phyloP scores from a whole-genome alignment of 2,113 vertebrate genomes.

The Scomber japonicus region DNA sequence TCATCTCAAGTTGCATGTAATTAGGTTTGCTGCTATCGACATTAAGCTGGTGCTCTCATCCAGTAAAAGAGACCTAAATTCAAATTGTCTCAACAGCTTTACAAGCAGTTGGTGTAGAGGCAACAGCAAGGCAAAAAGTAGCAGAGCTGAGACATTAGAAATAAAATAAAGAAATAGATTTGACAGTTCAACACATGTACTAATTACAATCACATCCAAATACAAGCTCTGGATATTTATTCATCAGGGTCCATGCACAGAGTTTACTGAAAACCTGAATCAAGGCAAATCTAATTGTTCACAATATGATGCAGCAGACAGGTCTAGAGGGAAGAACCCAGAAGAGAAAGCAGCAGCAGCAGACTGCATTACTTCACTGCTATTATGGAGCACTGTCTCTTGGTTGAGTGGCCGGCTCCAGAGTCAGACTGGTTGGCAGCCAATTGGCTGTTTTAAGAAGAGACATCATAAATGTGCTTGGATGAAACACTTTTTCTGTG shows the following conservation, averaged over 20 bases:
- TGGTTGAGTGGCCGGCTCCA: slow-evolving; percentile 29
- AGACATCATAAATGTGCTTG: not conserved
- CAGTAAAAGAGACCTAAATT: slow-evolving; percentile 14
- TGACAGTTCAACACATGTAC: slow-evolving; percentile 1
- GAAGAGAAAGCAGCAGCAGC: slow-evolving; percentile 26
- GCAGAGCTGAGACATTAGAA: not conserved
- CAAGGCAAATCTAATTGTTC: slow-evolving; percentile 44
- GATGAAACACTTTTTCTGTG: not conserved
- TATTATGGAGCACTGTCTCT: slow-evolving; percentile 44
- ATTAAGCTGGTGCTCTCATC: slow-evolving; percentile 19
- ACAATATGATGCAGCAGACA: slow-evolving; percentile 33
- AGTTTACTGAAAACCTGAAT: slow-evolving; percentile 39
- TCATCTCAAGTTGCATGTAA: slow-evolving; percentile 44
- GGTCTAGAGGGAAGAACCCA: slow-evolving; percentile 6
- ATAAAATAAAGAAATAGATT: not conserved
- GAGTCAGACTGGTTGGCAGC: slow-evolving; percentile 33
- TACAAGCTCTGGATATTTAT: not conserved
- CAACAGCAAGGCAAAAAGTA: not conserved
- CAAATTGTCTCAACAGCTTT: not conserved
- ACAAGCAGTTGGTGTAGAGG: not conserved
- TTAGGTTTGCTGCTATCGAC: slow-evolving; percentile 36
- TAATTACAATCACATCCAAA: not conserved
- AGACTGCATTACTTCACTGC: slow-evolving; percentile 39
- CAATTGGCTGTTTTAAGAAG: slow-evolving; percentile 5
- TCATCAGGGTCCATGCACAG: slow-evolving; percentile 23